These are phyloP conservation scores for Scaptomyza hsui DNA, from an alignment of 1,140 invertebrate genomes.

Conservation along the genomic window DNA sequence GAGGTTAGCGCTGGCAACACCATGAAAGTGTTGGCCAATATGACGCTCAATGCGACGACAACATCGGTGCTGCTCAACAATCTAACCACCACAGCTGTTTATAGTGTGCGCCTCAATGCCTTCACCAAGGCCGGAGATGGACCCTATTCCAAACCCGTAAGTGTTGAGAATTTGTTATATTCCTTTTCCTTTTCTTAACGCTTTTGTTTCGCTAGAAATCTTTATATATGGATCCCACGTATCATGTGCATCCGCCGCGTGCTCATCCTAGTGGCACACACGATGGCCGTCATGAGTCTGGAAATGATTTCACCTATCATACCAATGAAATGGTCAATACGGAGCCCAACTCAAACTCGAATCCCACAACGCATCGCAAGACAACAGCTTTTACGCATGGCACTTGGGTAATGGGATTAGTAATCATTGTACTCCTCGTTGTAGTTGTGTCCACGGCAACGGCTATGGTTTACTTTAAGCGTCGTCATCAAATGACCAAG, in stretches of 20 bases:
- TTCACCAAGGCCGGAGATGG: conserved; percentile 89
- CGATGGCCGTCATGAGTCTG: conserved; percentile 63
- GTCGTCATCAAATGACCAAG: conserved; percentile 87
- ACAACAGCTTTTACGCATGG: conserved; percentile 86
- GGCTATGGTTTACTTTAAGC: conserved; percentile 87
- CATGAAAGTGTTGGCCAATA: conserved; percentile 87
- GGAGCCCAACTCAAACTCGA: conserved; percentile 46
- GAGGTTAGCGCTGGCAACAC: conserved; percentile 83
- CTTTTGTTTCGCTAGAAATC: conserved; percentile 56
- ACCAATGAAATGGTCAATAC: conserved; percentile 57
- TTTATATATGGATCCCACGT: conserved; percentile 87
- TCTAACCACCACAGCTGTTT: conserved; percentile 88
- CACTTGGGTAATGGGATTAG: conserved; percentile 91
- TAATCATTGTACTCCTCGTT: conserved; percentile 87
- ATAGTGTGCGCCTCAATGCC: conserved; percentile 90
- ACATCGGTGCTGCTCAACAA: conserved; percentile 90
- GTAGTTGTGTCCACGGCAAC: conserved; percentile 88
- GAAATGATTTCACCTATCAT: conserved; percentile 69
- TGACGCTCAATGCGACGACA: conserved; percentile 89
- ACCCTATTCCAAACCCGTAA: conserved; percentile 87
- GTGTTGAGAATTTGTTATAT: background rate
- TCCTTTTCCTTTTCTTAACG: background rate
- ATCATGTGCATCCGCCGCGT: conserved; percentile 85
- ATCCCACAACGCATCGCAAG: conserved; percentile 78
- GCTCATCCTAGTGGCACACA: conserved; percentile 85